A percentile compares a stretch with the other conserved stretches of the same genome.
Evolutionary conservation across 2,113 vertebrate genomes (phyloP).

Genomic region (Nothobranchius kuhntae): DNA sequence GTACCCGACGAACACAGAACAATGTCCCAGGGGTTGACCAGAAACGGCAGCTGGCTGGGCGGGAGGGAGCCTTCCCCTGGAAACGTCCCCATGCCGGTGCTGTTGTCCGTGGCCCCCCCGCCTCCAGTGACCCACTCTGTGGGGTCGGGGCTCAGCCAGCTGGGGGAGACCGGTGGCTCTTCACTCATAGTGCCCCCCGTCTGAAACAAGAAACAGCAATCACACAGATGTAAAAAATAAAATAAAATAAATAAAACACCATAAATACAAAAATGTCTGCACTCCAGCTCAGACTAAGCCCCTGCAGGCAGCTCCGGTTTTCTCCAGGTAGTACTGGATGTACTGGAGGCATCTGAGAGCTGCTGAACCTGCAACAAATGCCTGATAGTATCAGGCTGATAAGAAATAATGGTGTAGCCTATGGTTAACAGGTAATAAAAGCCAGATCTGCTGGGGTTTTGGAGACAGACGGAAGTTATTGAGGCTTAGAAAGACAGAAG

Average conservation of each 20-base stretch:
- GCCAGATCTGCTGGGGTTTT: too few relatives aligned
- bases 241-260: background rate
- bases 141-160: constrained; percentile 87
- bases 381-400: background rate
- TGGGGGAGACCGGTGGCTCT: constrained; percentile 86
- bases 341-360: background rate
- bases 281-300: too few relatives aligned
- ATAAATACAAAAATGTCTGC: background rate
- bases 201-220: constrained; percentile 57
- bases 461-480: too few relatives aligned
- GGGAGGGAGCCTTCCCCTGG: constrained; percentile 78
- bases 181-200: constrained; percentile 93
- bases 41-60: constrained; percentile 77
- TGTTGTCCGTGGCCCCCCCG: constrained; percentile 82
- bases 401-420: background rate
- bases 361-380: background rate
- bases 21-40: constrained; percentile 98
- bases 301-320: constrained; percentile 3
- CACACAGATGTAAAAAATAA: background rate
- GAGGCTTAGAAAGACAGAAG: background rate
- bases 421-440: too few relatives aligned
- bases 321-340: background rate
- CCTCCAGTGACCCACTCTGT: constrained; percentile 80
- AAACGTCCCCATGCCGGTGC: constrained; percentile 77
- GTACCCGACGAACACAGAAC: constrained; percentile 96